These are phyloP conservation scores for Takifugu flavidus DNA, from an alignment of 2,113 vertebrate genomes.

Conservation along the genomic window DNA sequence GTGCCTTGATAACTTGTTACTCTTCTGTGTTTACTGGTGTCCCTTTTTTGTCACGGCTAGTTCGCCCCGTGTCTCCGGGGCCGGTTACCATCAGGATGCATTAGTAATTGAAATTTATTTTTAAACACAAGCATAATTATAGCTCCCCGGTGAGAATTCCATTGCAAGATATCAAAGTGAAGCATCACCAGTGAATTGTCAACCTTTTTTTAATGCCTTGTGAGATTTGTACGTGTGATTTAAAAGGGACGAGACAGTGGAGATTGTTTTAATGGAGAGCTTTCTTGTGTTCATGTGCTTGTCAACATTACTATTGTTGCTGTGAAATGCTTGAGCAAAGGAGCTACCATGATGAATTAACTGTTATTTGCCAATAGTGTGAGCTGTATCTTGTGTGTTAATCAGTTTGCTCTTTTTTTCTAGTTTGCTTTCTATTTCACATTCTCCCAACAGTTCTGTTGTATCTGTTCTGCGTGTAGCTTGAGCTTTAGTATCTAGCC, in stretches of 20 bases:
- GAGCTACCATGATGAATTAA: constrained; percentile 62
- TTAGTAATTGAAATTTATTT: constrained; percentile 17
- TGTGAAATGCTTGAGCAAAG: constrained; percentile 70
- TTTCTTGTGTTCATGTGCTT: constrained; percentile 66
- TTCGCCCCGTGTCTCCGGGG: constrained; percentile 30
- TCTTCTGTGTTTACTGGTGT: constrained; percentile 63
- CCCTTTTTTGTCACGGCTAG: constrained; percentile 45
- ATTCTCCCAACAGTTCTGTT: constrained; percentile 62
- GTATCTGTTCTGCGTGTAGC: constrained; percentile 84
- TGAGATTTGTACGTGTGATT: constrained; percentile 72
- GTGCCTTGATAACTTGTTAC: constrained; percentile 71
- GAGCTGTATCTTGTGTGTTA: constrained; percentile 63
- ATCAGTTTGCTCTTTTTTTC: constrained; percentile 61
- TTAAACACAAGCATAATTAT: constrained; percentile 27
- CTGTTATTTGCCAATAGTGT: constrained; percentile 69
- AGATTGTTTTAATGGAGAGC: constrained; percentile 76
- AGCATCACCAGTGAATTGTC: constrained; percentile 77
- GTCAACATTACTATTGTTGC: constrained; percentile 69
- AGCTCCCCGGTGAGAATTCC: constrained; percentile 35
- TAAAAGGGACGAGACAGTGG: constrained; percentile 76
- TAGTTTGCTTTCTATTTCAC: constrained; percentile 63
- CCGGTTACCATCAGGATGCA: constrained; percentile 30
- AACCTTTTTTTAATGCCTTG: constrained; percentile 55
- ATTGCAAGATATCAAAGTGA: constrained; percentile 60
- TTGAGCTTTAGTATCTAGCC: constrained; percentile 87